phyloP scores from a whole-genome alignment of 1,140 invertebrate species.

The Lepidurus couesii region DNA sequence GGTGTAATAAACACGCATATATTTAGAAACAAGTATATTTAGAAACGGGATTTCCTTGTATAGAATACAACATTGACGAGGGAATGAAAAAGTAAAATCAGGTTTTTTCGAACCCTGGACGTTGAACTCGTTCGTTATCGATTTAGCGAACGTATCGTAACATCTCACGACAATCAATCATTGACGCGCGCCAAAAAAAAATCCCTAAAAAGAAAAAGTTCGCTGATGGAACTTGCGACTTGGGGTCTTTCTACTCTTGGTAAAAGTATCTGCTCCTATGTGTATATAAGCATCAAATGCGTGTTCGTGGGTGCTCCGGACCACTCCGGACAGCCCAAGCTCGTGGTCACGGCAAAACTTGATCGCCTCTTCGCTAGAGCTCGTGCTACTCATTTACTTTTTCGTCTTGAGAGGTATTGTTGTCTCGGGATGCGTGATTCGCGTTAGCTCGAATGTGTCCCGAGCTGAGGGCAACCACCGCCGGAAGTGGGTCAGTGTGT shows the following conservation, averaged over 20 bases:
- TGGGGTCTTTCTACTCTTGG: background rate
- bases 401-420: background rate
- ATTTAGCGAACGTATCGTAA: background rate
- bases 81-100: background rate
- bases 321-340: background rate
- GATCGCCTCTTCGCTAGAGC: constrained; percentile 13
- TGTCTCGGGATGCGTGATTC: constrained; percentile 13
- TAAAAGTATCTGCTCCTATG: background rate
- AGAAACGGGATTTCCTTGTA: too few species aligned
- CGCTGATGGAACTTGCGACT: background rate
- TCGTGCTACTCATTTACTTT: constrained; percentile 5
- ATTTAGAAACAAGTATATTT: too few species aligned
- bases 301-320: background rate
- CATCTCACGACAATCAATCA: constrained; percentile 6
- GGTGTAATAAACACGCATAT: too few species aligned
- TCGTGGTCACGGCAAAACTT: constrained; percentile 6
- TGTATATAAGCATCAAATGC: background rate
- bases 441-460: background rate
- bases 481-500: constrained; percentile 20
- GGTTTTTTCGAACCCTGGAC: background rate
- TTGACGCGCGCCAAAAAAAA: constrained; percentile 1
- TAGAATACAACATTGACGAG: background rate
- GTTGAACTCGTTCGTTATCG: constrained; percentile 10
- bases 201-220: background rate
- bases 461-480: constrained; percentile 20